A percentile compares a stretch with the other conserved stretches of the same genome.
phyloP scores from a whole-genome alignment of 2,113 vertebrate genomes.

The Antechinus stuartii region DNA sequence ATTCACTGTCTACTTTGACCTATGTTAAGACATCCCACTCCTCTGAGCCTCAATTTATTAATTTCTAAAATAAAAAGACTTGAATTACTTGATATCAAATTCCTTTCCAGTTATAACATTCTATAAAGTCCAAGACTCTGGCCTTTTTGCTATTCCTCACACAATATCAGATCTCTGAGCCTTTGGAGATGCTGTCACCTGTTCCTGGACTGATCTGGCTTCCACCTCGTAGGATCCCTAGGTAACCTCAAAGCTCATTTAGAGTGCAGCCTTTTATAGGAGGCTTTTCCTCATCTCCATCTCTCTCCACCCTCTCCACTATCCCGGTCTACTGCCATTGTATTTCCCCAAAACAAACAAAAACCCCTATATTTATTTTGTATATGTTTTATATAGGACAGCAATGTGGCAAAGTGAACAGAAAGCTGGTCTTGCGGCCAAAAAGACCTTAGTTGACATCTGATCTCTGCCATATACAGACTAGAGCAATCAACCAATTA shows the following conservation, averaged over 20 bases:
- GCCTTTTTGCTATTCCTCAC: background rate
- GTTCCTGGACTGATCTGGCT: no score
- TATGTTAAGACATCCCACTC: background rate
- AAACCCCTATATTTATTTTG: background rate
- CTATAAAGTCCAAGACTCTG: background rate
- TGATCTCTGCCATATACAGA: background rate
- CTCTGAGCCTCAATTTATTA: background rate
- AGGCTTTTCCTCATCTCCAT: background rate
- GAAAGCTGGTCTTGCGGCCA: background rate
- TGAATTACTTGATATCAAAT: background rate
- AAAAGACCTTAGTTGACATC: background rate
- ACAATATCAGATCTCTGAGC: background rate
- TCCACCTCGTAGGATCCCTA: background rate
- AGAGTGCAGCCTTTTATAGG: background rate
- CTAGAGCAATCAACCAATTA: background rate
- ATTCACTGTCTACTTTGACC: background rate
- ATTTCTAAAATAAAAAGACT: background rate
- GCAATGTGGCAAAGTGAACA: background rate
- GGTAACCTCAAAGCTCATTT: background rate
- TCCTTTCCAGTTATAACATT: background rate
- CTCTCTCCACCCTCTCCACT: no score
- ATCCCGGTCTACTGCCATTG: background rate
- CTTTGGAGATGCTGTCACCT: background rate
- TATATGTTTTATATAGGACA: background rate
- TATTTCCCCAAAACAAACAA: background rate